Base-by-base conservation (phyloP, 2,113 vertebrate species). In the Boulengeromyrus knoepffleri region DNA sequence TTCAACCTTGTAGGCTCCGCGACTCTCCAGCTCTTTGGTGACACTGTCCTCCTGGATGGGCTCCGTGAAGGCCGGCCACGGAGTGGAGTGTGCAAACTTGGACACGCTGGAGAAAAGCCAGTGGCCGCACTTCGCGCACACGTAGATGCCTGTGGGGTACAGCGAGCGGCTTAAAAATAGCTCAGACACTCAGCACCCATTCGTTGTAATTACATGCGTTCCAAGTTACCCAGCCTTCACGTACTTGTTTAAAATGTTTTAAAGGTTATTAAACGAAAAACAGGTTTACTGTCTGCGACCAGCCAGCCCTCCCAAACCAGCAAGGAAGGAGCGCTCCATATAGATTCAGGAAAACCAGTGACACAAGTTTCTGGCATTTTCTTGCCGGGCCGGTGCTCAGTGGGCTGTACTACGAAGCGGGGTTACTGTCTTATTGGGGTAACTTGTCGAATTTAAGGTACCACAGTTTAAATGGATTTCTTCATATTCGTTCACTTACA, bases 11-110 rank as follows among this genome's bases (percentile, higher is more conserved):
- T 95, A 92, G 2, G 97, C 97, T 12, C 95, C 96, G 0, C 96
- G 96, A 0, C 92, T 91, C 90, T 99, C 98, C 89, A 95, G 90
- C 39, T 93, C 90, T 92, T 98, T 99, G 92, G 96, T 93, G 93
- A 99, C 96, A 24, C 99, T 99, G 94, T 99, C 97, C 15, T 95
- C 90, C 0, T 94, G 95, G 92, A 99, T 21, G 58, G 98, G 97
- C 89, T 98, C 96, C 0, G 97, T 97, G 95, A 99, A 99, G 0
- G 99, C 97, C 0, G 99, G 99, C 99, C 98, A 99, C 0, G 98
- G 98, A 0, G 98, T 98, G 0, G 98, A 99, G 93, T 99, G 98
- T 12, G 94, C 91, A 0, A 96, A 99, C 94, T 99, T 99, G 0
- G 97, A 95, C 0, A 88, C 93, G 92, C 98, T 99, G 93, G 97